Percentiles rank a stretch among this genome's conserved stretches.
phyloP scores from a whole-genome alignment of 2,113 vertebrate genomes.

The Amphiprion ocellaris region DNA sequence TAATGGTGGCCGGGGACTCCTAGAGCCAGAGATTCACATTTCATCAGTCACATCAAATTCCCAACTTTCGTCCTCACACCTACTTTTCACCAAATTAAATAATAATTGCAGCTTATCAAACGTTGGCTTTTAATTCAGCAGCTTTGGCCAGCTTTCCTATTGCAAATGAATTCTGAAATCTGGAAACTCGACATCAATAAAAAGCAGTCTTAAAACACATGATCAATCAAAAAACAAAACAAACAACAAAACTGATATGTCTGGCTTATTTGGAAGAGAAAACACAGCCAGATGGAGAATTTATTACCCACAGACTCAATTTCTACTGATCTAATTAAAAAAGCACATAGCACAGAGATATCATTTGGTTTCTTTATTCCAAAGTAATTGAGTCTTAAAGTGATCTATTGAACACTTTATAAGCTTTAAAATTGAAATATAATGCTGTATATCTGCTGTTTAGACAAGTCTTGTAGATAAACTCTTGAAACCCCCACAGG shows the following conservation, averaged over 20 bases:
- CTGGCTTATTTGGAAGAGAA: background rate
- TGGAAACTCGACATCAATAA: background rate
- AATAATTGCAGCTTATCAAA: background rate
- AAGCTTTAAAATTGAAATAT: too few relatives aligned
- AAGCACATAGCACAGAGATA: too few relatives aligned
- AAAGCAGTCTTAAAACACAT: background rate
- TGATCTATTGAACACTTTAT: too few relatives aligned
- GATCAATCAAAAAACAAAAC: too few relatives aligned
- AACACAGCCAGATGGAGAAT: background rate
- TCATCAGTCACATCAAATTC: background rate
- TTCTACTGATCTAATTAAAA: background rate
- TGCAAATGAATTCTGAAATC: background rate
- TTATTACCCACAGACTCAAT: background rate
- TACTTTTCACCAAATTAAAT: background rate
- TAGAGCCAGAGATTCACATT: conserved; percentile 6
- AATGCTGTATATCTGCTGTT: too few relatives aligned
- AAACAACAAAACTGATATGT: background rate
- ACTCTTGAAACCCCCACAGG: too few relatives aligned
- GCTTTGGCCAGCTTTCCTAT: background rate
- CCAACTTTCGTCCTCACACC: background rate
- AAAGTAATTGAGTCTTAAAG: too few relatives aligned
- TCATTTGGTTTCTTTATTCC: too few relatives aligned
- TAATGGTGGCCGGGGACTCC: background rate
- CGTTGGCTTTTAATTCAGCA: background rate
- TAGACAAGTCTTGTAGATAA: too few relatives aligned